Evolutionary conservation across 2,888 invertebrate genomes (phyloP).

Genomic region (Sinohyriopsis cumingii): DNA sequence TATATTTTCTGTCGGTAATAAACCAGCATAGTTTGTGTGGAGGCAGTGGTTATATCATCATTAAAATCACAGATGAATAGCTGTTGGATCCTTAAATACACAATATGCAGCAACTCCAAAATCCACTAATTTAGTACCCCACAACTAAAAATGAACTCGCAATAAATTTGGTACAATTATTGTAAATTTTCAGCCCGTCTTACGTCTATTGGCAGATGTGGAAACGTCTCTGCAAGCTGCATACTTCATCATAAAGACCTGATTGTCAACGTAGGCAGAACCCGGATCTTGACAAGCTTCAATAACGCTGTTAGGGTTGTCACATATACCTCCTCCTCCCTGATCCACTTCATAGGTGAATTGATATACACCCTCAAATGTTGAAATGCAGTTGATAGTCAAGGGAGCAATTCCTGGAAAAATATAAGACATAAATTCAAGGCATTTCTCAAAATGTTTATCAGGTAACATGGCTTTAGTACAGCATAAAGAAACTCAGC

Average conservation of each 20-base stretch:
- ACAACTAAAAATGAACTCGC: too few species aligned
- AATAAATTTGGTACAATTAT: not conserved
- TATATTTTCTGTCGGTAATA: too few species aligned
- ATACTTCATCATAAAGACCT: slow-evolving; percentile 96
- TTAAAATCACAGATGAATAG: too few species aligned
- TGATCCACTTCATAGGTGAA: slow-evolving; percentile 68
- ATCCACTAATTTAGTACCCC: too few species aligned
- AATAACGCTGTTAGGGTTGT: slow-evolving; percentile 88
- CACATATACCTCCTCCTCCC: slow-evolving; percentile 77
- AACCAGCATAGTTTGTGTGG: too few species aligned
- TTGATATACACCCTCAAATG: slow-evolving; percentile 70
- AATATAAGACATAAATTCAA: slow-evolving; percentile 2
- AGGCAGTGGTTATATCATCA: too few species aligned
- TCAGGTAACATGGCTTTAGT: too few species aligned
- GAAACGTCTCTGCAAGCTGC: slow-evolving; percentile 79
- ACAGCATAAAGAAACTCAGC: too few species aligned
- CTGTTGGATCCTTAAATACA: too few species aligned
- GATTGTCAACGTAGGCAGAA: slow-evolving; percentile 96
- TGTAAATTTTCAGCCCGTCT: slow-evolving; percentile 12
- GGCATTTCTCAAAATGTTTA: too few species aligned
- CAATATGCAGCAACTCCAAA: too few species aligned
- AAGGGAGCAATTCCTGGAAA: slow-evolving; percentile 50
- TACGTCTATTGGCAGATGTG: slow-evolving; percentile 58
- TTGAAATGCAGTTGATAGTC: slow-evolving; percentile 69
- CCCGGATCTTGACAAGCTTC: slow-evolving; percentile 96